Evolutionary conservation across 2,113 vertebrate species (phyloP).

Genomic region (Colaptes auratus): DNA sequence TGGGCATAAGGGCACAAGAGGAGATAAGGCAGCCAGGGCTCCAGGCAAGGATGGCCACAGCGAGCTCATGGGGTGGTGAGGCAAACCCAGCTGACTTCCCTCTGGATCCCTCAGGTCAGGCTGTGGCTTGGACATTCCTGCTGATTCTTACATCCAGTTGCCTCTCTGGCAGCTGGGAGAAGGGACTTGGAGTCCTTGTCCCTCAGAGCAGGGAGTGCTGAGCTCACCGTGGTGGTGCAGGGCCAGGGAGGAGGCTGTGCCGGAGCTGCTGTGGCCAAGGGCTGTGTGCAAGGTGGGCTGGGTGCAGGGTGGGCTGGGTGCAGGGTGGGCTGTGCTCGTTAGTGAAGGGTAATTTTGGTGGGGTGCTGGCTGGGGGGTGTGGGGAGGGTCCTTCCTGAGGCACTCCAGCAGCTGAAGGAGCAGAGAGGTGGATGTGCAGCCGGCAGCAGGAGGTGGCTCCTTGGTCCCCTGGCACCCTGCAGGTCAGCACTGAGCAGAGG

Average conservation of each 20-base stretch:
- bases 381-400: background rate
- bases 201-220: fast-evolving
- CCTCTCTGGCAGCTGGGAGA: background rate
- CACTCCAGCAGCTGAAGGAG: background rate
- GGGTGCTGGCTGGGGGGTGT: background rate
- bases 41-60: background rate
- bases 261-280: fast-evolving
- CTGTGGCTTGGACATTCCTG: background rate
- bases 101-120: background rate
- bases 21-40: background rate
- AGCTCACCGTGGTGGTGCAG: fast-evolving
- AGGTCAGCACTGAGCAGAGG: fast-evolving
- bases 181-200: fast-evolving
- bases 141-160: background rate
- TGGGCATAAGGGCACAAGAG: background rate
- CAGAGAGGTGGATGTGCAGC: background rate
- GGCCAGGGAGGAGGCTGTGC: background rate
- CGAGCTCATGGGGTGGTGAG: background rate
- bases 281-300: background rate
- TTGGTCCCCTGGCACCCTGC: fast-evolving
- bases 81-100: background rate
- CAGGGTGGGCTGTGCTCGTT: fast-evolving
- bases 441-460: background rate
- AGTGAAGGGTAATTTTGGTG: fast-evolving
- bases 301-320: background rate